Evolutionary conservation across 2,113 vertebrate genomes (phyloP), one percentile per base, ranked within the genome.

Genomic region (Aythya baeri): DNA sequence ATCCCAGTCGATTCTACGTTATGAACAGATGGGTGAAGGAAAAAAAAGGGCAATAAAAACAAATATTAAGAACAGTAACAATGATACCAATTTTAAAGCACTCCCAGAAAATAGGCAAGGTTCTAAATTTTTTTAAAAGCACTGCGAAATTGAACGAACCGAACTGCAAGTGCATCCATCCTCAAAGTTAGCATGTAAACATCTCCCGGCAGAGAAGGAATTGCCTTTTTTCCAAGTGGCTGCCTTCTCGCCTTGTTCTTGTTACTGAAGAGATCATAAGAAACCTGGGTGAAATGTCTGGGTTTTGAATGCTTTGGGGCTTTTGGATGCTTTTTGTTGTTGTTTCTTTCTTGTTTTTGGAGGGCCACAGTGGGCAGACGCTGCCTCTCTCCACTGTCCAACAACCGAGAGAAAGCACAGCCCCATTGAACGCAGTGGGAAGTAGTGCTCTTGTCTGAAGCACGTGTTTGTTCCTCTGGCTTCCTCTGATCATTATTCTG

Each of bases 21-120:
- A 89, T 87, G 89, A 94, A 82, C 86, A 79, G 66, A 86, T 92
- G 87, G 63, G 93, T 61, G 55, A 89, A 94, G 93, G 20, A 81
- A 91, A 91, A 77, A 79, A 82, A 72, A 49, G 46, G 44, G 71
- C 81, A 89, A 94, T 94, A 91, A 92, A 95, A 94, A 89, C 78
- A 95, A 94, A 82, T 86, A 91, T 89, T 91, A 91, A 94, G 92
- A 79, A 73, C 92, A 65, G 78, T 89, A 89, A 84, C 89, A 92
- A 58, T 79, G 66, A 66, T 17, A 72, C 86, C 84, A 79, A 87
- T 95, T 96, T 87, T 66, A 57, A 93, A 94, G 89, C 62, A 68
- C 77, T 92, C 57, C 36, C n/a, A 9, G 72, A 29, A 1, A 3
- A 9, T 11, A 26, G 22, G 26, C 68, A 44, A 43, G 36, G 41